A percentile compares a stretch with the other conserved stretches of the same genome.
Evolutionary conservation across 1,140 invertebrate species (phyloP).

Genomic region (Pseudomyrmex sp.): DNA sequence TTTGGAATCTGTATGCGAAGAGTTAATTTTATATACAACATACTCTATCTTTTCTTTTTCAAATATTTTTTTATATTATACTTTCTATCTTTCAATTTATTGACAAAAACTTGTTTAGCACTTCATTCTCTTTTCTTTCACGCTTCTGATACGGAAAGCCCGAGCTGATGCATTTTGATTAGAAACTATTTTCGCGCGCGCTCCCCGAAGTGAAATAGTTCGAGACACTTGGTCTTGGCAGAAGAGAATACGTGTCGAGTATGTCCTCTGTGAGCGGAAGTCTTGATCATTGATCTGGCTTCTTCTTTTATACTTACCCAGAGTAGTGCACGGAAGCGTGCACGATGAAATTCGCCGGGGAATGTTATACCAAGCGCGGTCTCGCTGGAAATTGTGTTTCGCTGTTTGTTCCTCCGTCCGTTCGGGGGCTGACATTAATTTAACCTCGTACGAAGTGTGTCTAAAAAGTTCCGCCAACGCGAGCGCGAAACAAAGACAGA

Average conservation of each 20-base stretch:
- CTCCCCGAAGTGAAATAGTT: slow-evolving; percentile 5
- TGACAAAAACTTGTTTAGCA: neutral
- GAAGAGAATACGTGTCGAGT: slow-evolving; percentile 49
- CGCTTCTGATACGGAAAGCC: neutral
- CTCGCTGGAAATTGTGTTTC: slow-evolving; percentile 61
- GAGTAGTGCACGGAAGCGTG: slow-evolving; percentile 56
- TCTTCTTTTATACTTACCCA: slow-evolving; percentile 51
- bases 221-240: slow-evolving; percentile 12
- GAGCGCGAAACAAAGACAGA: slow-evolving; percentile 57
- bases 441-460: slow-evolving; percentile 58
- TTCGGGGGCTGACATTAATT: slow-evolving; percentile 60
- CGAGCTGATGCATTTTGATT: slow-evolving; percentile 52
- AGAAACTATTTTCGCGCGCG: slow-evolving; percentile 49
- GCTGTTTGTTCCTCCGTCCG: slow-evolving; percentile 58
- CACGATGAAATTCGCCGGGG: slow-evolving; percentile 59
- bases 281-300: slow-evolving; percentile 59
- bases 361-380: slow-evolving; percentile 59
- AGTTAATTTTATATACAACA: too few species aligned
- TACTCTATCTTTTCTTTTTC: neutral
- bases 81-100: neutral
- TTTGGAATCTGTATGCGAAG: too few species aligned
- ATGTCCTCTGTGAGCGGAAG: slow-evolving; percentile 13
- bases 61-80: neutral
- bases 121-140: slow-evolving; percentile 2
- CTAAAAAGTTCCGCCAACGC: slow-evolving; percentile 58